Percentiles rank a stretch among this genome's conserved stretches.
phyloP scores from a whole-genome alignment of 2,888 invertebrate genomes.

The Cremastobaeus sp. region DNA sequence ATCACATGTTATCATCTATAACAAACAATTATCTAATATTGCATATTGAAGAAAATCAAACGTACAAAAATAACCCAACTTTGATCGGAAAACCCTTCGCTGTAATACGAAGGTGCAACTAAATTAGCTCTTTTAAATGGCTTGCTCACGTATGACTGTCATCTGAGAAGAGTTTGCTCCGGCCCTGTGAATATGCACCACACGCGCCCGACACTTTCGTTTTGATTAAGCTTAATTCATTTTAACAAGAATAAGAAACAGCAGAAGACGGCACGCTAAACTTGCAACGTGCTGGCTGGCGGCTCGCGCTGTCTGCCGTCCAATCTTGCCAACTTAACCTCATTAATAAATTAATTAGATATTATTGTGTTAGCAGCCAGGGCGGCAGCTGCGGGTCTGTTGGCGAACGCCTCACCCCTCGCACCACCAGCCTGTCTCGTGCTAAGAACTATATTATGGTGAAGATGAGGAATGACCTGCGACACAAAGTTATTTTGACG shows the following conservation, averaged over 20 bases:
- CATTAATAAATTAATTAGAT: conserved; percentile 78
- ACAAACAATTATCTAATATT: too few relatives aligned
- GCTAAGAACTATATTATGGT: conserved; percentile 40
- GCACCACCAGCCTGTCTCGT: conserved; percentile 32
- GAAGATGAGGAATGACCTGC: conserved; percentile 54
- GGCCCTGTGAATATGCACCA: conserved; percentile 67
- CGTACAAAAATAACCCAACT: too few relatives aligned
- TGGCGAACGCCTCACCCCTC: conserved; percentile 48
- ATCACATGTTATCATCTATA: too few relatives aligned
- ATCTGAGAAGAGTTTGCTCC: conserved; percentile 57
- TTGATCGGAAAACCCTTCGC: too few relatives aligned
- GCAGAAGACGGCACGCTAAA: conserved; percentile 54
- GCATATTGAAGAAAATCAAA: too few relatives aligned
- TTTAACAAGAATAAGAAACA: conserved; percentile 65
- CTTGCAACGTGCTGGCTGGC: conserved; percentile 57
- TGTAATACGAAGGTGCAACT: too few relatives aligned
- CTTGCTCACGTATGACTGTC: conserved; percentile 29
- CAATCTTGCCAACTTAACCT: conserved; percentile 77
- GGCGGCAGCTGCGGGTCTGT: conserved; percentile 75
- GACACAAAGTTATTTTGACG: conserved; percentile 42
- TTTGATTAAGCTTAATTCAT: conserved; percentile 74
- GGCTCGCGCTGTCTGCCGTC: conserved; percentile 75
- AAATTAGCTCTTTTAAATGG: conserved; percentile 1
- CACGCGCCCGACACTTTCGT: conserved; percentile 71
- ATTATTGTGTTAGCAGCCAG: conserved; percentile 77